phyloP scores from a whole-genome alignment of 2,113 vertebrate genomes.

The Gopherus flavomarginatus region DNA sequence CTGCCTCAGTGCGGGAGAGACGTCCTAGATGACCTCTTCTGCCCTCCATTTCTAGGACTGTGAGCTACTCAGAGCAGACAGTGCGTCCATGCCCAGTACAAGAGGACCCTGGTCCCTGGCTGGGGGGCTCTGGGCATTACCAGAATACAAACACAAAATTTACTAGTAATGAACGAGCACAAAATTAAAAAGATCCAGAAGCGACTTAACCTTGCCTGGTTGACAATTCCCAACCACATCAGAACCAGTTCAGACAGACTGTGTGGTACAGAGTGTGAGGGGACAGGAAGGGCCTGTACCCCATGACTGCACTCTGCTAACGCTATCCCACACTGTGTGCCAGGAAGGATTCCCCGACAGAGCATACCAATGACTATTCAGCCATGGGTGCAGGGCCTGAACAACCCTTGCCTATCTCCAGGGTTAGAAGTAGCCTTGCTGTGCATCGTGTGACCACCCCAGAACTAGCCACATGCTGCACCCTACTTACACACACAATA shows the following conservation, averaged over 20 bases:
- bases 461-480: accelerated
- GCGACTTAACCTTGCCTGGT: not conserved
- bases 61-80: not conserved
- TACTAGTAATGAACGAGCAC: not conserved
- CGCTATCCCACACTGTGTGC: not conserved
- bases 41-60: too few species aligned
- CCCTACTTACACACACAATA: not conserved
- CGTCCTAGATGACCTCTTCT: not conserved
- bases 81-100: not conserved
- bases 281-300: not conserved
- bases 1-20: not conserved
- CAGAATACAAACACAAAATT: not conserved
- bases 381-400: accelerated
- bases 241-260: not conserved
- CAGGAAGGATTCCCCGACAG: not conserved
- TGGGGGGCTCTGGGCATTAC: not conserved
- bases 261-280: accelerated
- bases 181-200: not conserved
- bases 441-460: not conserved
- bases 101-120: not conserved
- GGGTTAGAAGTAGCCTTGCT: not conserved
- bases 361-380: accelerated
- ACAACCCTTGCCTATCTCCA: not conserved
- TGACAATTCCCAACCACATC: not conserved
- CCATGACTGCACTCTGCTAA: not conserved